Percentiles rank a stretch among this genome's conserved stretches.
Evolutionary conservation across 2,888 invertebrate species (phyloP).

Genomic region (Xanthorhoe spadicearia): DNA sequence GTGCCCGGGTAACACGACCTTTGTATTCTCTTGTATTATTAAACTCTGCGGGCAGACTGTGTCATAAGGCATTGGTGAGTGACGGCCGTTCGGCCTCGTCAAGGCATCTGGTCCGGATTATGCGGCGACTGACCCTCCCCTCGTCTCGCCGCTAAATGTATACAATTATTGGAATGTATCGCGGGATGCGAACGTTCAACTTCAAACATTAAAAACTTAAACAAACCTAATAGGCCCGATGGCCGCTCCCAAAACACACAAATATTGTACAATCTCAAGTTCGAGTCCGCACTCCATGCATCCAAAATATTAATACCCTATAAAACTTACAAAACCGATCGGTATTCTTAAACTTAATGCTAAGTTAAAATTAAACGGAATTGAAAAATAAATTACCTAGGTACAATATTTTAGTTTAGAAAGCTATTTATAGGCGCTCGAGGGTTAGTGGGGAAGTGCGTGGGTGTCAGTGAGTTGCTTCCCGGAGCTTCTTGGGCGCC

Average conservation of each 20-base stretch:
- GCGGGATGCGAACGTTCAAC: constrained; percentile 76
- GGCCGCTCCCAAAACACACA: constrained; percentile 68
- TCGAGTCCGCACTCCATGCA: constrained; percentile 64
- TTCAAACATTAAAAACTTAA: constrained; percentile 66
- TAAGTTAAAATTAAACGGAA: constrained; percentile 85
- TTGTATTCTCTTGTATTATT: constrained; percentile 84
- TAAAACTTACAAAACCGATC: constrained; percentile 85
- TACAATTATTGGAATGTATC: constrained; percentile 83
- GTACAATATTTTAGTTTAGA: constrained; percentile 84
- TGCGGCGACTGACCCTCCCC: constrained; percentile 55
- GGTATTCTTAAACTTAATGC: constrained; percentile 81
- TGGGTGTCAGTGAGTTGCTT: constrained; percentile 79
- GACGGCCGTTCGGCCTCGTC: constrained; percentile 65
- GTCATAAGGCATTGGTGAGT: constrained; percentile 83
- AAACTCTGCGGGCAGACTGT: constrained; percentile 85
- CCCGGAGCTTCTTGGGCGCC: constrained; percentile 77
- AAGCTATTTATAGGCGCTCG: constrained; percentile 82
- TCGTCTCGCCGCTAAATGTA: constrained; percentile 67
- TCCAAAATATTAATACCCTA: constrained; percentile 79
- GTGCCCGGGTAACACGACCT: constrained; percentile 84
- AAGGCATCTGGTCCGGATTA: constrained; percentile 72
- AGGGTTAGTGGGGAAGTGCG: constrained; percentile 59
- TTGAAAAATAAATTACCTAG: constrained; percentile 86
- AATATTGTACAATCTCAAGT: constrained; percentile 76
- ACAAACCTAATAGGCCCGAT: constrained; percentile 73